Evolutionary conservation across 2,888 invertebrate genomes (phyloP), one percentile per base, ranked within the genome.

Genomic region (Crematogaster levior): DNA sequence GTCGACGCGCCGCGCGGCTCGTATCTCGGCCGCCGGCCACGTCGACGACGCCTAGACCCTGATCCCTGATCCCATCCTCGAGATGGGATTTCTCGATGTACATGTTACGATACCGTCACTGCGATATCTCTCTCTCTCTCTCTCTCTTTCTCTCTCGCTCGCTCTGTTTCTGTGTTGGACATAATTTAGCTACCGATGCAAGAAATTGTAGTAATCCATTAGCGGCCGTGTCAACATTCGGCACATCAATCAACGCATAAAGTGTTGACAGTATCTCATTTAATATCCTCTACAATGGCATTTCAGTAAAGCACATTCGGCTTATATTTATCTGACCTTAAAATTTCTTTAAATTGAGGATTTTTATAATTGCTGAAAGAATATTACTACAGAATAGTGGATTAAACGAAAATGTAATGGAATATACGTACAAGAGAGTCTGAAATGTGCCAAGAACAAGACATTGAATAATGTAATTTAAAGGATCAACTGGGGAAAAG

Each of bases 41-140:
- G 75, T 83, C 83, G 90, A 90, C 91, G 91, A 91, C 91, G 91
- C 90, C 90, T 90, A 91, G 86, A 84, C 84, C 63, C 73, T 70
- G 77, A 89, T 85, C 86, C 90, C 88, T 90, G 90, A 85, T 91
- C 87, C 90, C 87, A 87, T 87, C 85, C 85, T 84, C 82, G 85
- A 75, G 51, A 84, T 85, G 86, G 46, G 84, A 87, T 86, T 89
- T 88, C 90, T 65, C 84, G 88, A 86, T 85, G 80, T 88, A 72
- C 77, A 70, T 10, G 34, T 75, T 65, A 53, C 53, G 40, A 53
- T 63, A 53, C 43, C 40, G 56, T 79, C 56, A n/a, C 68, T 40
- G 40, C 21, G 65, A n/a, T n/a, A n/a, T n/a, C n/a, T n/a, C n/a
- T n/a, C n/a, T n/a, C n/a, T n/a, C n/a, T n/a, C n/a, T n/a, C n/a